Base-by-base conservation (phyloP, 1,140 invertebrate genomes). In the Condylostylus longicornis region DNA sequence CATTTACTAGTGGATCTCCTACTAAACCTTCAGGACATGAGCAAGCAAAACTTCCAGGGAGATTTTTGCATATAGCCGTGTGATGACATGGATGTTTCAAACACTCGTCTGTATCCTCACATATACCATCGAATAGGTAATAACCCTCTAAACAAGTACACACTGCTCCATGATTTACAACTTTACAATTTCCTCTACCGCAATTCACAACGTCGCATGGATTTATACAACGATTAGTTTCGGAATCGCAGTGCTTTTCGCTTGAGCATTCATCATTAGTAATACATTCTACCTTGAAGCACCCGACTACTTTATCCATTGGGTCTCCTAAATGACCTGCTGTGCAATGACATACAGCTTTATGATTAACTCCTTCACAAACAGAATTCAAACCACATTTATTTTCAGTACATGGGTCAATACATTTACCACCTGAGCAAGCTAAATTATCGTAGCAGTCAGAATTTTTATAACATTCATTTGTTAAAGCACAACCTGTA, bases 91-190 rank as follows among this genome's bases (percentile, higher is more conserved):
- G 82, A 35, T 71, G 68, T 7, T 64, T 64, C 2, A 63, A 40
- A 53, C 87, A 91, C 61, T 91, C 86, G 49, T 91, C 70, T 18
- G 87, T 64, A 62, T 91, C 86, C 36, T 72, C 66, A 53, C 87
- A 91, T 18, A 68, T 70, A 31, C 74, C 73, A 38, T 72, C 71
- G 14, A 65, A 50, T 19, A 81, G 58, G 17, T 71, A 63, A 49
- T 75, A 91, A 19, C 87, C 87, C 21, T 70, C 51, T 41, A 72
- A 67, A 61, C 88, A 93, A 21, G 69, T 66, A 46, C 87, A 91
- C 2, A 72, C 44, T 2, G 72, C 70, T 43, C 70, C 63, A 51
- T 89, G 85, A 42, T 79, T 66, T 33, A 69, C 53, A 5, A 78
- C 74, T 39, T 70, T 60, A 42, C 81, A 86, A 21, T 63, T 71